Base-by-base conservation (phyloP, 2,888 invertebrate species). In the Leucophora obtusa region DNA sequence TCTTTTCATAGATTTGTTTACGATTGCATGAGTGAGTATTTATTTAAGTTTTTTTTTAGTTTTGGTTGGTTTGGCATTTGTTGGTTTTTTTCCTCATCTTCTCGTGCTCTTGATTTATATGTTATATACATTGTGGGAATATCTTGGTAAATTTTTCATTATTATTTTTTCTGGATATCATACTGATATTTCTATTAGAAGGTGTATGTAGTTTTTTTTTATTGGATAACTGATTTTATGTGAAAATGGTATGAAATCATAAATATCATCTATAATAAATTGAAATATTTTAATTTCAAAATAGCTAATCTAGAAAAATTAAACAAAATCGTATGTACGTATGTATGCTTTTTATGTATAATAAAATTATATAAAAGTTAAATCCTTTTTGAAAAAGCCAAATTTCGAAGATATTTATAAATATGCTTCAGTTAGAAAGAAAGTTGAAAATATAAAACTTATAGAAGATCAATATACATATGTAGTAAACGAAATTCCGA, bases 1-100 rank as follows among this genome's bases (percentile, higher is more conserved):
- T 77, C 77, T 74, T 81, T 70, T 69, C 73, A 81, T 66, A 81
- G 81, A 81, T 81, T 81, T 81, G 70, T 81, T 77, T 81, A 77
- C 77, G 81, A 77, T 81, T 77, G 81, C 81, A 73, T 66, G 77
- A 81, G 70, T 81, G 70, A 77, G 66, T 77, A 74, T 77, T 73
- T 70, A 74, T 77, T 77, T 81, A 43, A 65, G 69, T 69, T 76
- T 81, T 54, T 38, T 65, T n/a, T n/a, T 6, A 62, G 38, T 38
- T 72, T 76, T 72, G 18, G 35, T 66, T 66, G 58, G 47, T 63
- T 54, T 60, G n/a, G 68, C 43, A 33, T 54, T 47, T 62, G 43
- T 53, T 59, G 24, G 24, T 70, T 58, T 69, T 73, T 51, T 11
- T 35, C 69, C 51, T 69, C 17, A 15, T 51, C 7, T 6, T 62